Evolutionary conservation across 2,797 vertebrate species (phyloP).

Genomic region (Platalea minor): DNA sequence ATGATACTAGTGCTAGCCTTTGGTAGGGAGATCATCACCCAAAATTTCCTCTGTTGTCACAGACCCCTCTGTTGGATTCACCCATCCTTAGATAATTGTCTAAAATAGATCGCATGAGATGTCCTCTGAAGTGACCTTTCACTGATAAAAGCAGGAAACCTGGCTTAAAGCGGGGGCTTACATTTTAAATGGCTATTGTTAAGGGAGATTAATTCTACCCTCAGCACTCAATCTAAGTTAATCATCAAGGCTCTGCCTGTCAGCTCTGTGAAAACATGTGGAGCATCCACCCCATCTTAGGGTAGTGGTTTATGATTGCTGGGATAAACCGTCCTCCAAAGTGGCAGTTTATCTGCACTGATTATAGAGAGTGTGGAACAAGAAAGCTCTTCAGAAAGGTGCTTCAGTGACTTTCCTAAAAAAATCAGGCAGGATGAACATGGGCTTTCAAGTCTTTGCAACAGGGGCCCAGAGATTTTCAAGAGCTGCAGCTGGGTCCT

Average conservation of each 20-base stretch:
- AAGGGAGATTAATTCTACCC: conserved; percentile 22
- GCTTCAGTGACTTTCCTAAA: not conserved
- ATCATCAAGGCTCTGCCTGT: not conserved
- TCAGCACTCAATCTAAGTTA: not conserved
- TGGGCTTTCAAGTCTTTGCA: not conserved
- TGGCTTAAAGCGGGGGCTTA: conserved; percentile 24
- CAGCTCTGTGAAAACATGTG: not conserved
- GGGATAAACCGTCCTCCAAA: not conserved
- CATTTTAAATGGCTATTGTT: not conserved
- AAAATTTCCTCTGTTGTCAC: not conserved
- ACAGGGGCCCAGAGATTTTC: not conserved
- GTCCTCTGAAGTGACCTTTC: conserved; percentile 2
- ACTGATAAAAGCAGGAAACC: conserved; percentile 33
- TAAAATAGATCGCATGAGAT: not conserved
- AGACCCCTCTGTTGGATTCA: not conserved
- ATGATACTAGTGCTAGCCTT: not conserved
- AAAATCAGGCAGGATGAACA: not conserved
- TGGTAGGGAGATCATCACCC: not conserved
- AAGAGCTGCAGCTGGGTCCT: not conserved
- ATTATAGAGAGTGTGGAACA: not conserved
- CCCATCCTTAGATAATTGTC: not conserved
- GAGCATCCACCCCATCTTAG: not conserved
- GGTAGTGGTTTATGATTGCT: not conserved
- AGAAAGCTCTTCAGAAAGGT: not conserved
- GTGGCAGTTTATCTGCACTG: not conserved